Evolutionary conservation across 2,888 invertebrate genomes (phyloP).

Genomic region (Bombylius discolor): DNA sequence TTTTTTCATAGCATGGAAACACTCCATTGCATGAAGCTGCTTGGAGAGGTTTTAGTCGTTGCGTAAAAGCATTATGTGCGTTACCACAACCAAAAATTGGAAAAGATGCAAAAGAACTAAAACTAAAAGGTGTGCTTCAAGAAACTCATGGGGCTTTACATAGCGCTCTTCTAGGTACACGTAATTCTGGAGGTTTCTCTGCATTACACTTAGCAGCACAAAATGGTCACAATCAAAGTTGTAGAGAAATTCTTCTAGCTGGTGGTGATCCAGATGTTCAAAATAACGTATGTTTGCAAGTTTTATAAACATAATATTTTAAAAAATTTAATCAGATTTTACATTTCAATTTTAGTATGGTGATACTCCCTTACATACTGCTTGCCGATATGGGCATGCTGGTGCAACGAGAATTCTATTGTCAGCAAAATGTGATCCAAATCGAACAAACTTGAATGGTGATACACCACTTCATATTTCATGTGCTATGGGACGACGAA

Average conservation of each 20-base stretch:
- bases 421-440: constrained; percentile 73
- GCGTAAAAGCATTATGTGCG: constrained; percentile 54
- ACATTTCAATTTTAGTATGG: constrained; percentile 57
- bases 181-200: constrained; percentile 79
- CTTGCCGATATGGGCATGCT: constrained; percentile 90
- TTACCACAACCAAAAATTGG: constrained; percentile 17
- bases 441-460: constrained; percentile 89
- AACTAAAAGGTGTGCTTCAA: constrained; percentile 21
- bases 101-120: constrained; percentile 21
- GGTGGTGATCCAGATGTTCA: constrained; percentile 78
- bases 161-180: constrained; percentile 47
- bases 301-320: not conserved
- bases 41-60: constrained; percentile 86
- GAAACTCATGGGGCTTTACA: constrained; percentile 40
- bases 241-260: constrained; percentile 73
- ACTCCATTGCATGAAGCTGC: constrained; percentile 88
- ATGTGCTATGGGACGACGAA: constrained; percentile 83
- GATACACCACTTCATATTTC: constrained; percentile 91
- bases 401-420: constrained; percentile 89
- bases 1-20: constrained; percentile 68
- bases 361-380: constrained; percentile 87
- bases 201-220: constrained; percentile 91
- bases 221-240: constrained; percentile 93
- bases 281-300: constrained; percentile 55
- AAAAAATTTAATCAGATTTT: not conserved